Evolutionary conservation across 1,140 invertebrate species (phyloP).

Genomic region (Orussus abietinus): DNA sequence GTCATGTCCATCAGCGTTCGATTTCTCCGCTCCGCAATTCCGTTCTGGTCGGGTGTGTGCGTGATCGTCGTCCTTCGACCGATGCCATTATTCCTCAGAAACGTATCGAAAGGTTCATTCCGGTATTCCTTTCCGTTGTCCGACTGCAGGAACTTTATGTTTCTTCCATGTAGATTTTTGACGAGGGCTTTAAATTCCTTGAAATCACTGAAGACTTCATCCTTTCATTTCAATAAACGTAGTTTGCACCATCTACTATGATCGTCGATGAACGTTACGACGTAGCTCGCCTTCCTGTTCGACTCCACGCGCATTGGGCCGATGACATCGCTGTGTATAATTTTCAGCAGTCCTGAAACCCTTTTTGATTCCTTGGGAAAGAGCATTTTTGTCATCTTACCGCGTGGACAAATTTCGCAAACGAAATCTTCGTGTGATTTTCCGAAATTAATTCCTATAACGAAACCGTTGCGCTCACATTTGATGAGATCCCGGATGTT

Average conservation of each 20-base stretch:
- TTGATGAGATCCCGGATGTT: constrained; percentile 15
- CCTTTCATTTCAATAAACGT: constrained; percentile 42
- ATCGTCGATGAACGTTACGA: constrained; percentile 28
- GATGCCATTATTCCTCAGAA: constrained; percentile 15
- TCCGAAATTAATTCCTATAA: constrained; percentile 18
- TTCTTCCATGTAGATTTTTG: constrained; percentile 30
- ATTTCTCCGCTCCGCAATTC: constrained; percentile 29
- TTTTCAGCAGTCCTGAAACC: constrained; percentile 24
- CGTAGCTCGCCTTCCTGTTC: constrained; percentile 17
- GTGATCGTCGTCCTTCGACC: constrained; percentile 24
- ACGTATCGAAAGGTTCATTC: constrained; percentile 27
- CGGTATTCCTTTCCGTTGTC: constrained; percentile 49
- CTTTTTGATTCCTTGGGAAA: constrained; percentile 23
- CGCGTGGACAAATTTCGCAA: constrained; percentile 30
- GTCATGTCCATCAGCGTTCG: constrained; percentile 17
- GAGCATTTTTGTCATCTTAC: constrained; percentile 29
- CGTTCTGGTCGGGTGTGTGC: constrained; percentile 36
- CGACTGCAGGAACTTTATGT: constrained; percentile 33
- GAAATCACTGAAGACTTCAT: constrained; percentile 35
- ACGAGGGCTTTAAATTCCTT: constrained; percentile 33
- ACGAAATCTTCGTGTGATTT: constrained; percentile 31
- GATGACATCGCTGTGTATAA: constrained; percentile 41
- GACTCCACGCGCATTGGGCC: constrained; percentile 30
- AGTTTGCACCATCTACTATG: constrained; percentile 24
- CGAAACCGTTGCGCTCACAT: constrained; percentile 7